phyloP scores from a whole-genome alignment of 1,140 invertebrate genomes.

The Temnothorax longispinosus region DNA sequence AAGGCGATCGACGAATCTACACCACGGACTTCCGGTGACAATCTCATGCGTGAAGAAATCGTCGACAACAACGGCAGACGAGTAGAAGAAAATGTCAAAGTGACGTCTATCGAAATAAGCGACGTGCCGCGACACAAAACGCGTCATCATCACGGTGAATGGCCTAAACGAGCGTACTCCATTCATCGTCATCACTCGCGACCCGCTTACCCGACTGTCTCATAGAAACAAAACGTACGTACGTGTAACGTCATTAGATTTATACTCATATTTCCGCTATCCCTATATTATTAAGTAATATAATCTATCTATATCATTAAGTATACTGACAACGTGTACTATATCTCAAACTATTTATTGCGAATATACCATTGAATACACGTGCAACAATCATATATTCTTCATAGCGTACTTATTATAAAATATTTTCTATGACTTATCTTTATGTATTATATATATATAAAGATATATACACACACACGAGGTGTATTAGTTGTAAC shows the following conservation, averaged over 20 bases:
- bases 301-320: not conserved
- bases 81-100: conserved; percentile 46
- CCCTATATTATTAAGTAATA: not conserved
- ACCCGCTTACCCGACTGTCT: not conserved
- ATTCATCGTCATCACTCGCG: conserved; percentile 35
- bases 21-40: conserved; percentile 63
- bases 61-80: not conserved
- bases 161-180: conserved; percentile 68
- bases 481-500: not conserved
- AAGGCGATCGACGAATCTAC: not conserved
- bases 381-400: conserved; percentile 26
- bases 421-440: conserved; percentile 20
- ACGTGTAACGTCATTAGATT: not conserved
- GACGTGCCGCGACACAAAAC: conserved; percentile 75
- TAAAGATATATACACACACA: not conserved
- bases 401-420: conserved; percentile 22
- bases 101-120: conserved; percentile 77
- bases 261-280: not conserved
- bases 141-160: conserved; percentile 79
- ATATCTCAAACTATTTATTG: conserved; percentile 35
- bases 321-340: not conserved
- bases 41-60: conserved; percentile 63
- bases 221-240: not conserved
- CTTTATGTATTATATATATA: not conserved
- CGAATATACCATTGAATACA: conserved; percentile 5